Base-by-base conservation (phyloP, 2,797 vertebrate genomes). In the Tapirus indicus region DNA sequence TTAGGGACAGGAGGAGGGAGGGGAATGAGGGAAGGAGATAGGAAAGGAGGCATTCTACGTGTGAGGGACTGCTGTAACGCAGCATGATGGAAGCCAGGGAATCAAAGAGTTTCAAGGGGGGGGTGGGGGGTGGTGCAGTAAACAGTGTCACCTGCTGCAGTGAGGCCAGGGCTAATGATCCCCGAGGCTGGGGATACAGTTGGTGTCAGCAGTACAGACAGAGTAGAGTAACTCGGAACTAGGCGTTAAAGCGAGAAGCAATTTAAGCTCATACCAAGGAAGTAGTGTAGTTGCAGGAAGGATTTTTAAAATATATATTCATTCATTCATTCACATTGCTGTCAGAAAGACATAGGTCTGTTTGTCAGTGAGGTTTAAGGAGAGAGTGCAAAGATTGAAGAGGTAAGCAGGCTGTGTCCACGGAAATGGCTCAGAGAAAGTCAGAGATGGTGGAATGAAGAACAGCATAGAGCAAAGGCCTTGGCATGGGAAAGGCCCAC, bases 111-210 rank as follows among this genome's bases (percentile, higher is more conserved):
- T 23, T 77, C 35, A n/a, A 17, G 9, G 32, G 54, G 3, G 27
- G 85, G 4, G n/a, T 13, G 9, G 32, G 54, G 49, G 49, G 14
- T 1, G 49, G 49, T 11, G 25, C 32, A 12, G 64, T 6, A 2
- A 25, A 21, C 54, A 20, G 35, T 7, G 10, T 56, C 7, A 10
- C 29, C 60, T 64, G 71, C 2, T 13, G 20, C 54, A 52, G 14
- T 5, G 1, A 49, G 56, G 47, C 21, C 79, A 21, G 13, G 20
- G 18, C 75, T 77, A 6, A 0, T 38, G 44, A 23, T 2, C n/a
- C 18, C 87, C 25, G 69, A 38, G 6, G 17, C 10, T 2, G 4
- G 9, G 21, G 44, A 29, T 38, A 1, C 10, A 0, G 1, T 1
- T 21, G 35, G n/a, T 11, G 44, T 29, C 44, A 32, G 68, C 32